Conservation (phyloP, 1,140 invertebrate genomes). For the Caenorhabditis brenneri region DNA sequence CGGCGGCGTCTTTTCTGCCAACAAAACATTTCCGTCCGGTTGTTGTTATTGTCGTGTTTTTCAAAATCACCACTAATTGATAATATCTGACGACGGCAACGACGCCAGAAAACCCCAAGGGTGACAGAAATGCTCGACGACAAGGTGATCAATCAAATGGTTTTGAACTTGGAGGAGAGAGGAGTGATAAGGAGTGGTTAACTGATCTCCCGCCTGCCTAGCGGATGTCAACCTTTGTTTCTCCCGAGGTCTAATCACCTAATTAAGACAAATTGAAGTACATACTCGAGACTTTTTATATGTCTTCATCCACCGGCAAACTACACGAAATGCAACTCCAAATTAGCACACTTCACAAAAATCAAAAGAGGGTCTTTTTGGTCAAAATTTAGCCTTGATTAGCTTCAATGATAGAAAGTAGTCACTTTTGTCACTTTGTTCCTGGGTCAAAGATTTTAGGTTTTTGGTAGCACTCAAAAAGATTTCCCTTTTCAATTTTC, state of each 20-base stretch:
- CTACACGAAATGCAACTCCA: not conserved
- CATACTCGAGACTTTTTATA: slow-evolving; percentile 26
- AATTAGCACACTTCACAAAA: not conserved
- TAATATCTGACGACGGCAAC: not conserved
- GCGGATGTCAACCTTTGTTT: slow-evolving; percentile 9
- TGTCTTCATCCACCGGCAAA: not conserved
- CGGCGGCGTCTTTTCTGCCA: not conserved
- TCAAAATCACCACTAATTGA: not conserved
- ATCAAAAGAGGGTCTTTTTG: not conserved
- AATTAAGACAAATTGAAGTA: slow-evolving; percentile 44
- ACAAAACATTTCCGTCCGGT: not conserved
- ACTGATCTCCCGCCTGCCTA: slow-evolving; percentile 6
- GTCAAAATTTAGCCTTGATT: not conserved
- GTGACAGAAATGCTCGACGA: slow-evolving; percentile 33
- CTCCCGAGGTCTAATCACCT: slow-evolving; percentile 2
- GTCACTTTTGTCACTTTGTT: not conserved
- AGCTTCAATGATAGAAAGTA: not conserved
- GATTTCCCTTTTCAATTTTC: not conserved
- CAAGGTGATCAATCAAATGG: slow-evolving; percentile 32
- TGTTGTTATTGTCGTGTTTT: slow-evolving; percentile 2
- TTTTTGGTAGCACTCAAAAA: not conserved
- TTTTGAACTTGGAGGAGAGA: not conserved
- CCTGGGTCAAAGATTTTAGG: not conserved
- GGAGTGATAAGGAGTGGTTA: slow-evolving; percentile 27
- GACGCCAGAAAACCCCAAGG: not conserved